phyloP scores from a whole-genome alignment of 2,888 invertebrate species.

The Drosophila lutescens region DNA sequence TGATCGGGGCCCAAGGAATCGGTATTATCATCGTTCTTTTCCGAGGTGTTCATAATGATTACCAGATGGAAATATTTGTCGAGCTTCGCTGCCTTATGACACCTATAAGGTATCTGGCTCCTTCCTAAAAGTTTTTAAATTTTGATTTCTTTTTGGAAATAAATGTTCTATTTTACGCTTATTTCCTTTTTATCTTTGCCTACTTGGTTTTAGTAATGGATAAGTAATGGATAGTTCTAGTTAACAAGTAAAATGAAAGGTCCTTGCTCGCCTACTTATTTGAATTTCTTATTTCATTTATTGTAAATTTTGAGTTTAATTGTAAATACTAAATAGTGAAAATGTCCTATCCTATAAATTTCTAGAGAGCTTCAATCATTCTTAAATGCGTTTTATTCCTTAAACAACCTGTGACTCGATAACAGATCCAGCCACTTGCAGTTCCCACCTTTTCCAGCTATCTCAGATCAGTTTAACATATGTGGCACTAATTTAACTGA shows the following conservation, averaged over 20 bases:
- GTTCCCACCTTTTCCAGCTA: not conserved
- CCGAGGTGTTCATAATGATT: constrained; percentile 16
- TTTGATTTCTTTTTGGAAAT: constrained; percentile 1
- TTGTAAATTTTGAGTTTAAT: no score
- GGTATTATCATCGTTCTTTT: not conserved
- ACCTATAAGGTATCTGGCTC: constrained; percentile 21
- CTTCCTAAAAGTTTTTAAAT: constrained; percentile 11
- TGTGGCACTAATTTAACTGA: constrained; percentile 58
- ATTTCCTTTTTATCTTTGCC: not conserved
- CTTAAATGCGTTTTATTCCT: not conserved
- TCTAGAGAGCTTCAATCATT: not conserved
- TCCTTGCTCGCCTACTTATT: no score
- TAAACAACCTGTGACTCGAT: constrained; percentile 2
- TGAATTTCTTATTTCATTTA: no score
- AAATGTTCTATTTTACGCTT: not conserved
- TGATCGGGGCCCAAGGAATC: constrained; percentile 1
- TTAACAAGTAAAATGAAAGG: no score
- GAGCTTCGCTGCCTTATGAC: constrained; percentile 8
- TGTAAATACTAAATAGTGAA: no score
- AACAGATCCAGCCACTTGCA: not conserved
- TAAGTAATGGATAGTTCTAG: not conserved
- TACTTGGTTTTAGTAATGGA: not conserved
- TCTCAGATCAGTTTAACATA: constrained; percentile 18
- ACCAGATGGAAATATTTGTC: constrained; percentile 3
- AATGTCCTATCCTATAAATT: not conserved